Conservation (phyloP, 2,113 vertebrate species). For the Isichthys henryi region DNA sequence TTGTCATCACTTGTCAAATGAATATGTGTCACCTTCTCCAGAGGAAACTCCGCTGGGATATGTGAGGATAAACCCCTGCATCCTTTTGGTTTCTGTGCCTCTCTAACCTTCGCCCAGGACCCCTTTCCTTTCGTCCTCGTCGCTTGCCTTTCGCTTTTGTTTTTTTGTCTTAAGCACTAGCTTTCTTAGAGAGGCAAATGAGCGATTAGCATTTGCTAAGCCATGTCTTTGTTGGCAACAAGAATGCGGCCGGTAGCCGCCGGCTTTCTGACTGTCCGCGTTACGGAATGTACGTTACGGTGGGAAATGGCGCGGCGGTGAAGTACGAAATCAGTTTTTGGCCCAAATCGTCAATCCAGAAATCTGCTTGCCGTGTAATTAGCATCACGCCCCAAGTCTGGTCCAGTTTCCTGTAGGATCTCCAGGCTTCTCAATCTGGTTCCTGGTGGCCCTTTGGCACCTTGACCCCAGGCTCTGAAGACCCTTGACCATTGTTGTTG, state of each 20-base stretch:
- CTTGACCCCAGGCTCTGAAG: too few relatives aligned
- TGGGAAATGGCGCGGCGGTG: neutral
- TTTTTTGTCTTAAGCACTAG: neutral
- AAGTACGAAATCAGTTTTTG: neutral
- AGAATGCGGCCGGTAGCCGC: neutral
- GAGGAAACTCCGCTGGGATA: conserved; percentile 66
- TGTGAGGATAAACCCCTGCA: conserved; percentile 48
- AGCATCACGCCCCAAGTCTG: neutral
- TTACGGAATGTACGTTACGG: too few relatives aligned
- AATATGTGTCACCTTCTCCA: conserved; percentile 52
- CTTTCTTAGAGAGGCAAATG: neutral
- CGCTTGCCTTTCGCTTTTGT: conserved; percentile 5
- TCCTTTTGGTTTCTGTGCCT: conserved; percentile 15
- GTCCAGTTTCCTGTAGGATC: neutral
- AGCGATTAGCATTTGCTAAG: neutral
- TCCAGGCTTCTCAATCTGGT: neutral
- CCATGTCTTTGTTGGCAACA: conserved; percentile 11
- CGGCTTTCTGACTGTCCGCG: neutral
- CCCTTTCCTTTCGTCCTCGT: neutral
- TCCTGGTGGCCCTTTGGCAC: neutral
- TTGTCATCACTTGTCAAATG: conserved; percentile 35
- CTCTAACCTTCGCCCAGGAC: neutral
- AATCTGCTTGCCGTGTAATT: neutral
- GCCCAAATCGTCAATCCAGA: neutral
- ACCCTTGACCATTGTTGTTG: conserved; percentile 14